Percentiles rank a stretch among this genome's conserved stretches.
These are phyloP conservation scores for Pristionchus exspectatus DNA, from an alignment of 2,888 invertebrate genomes.

Conservation along the genomic window DNA sequence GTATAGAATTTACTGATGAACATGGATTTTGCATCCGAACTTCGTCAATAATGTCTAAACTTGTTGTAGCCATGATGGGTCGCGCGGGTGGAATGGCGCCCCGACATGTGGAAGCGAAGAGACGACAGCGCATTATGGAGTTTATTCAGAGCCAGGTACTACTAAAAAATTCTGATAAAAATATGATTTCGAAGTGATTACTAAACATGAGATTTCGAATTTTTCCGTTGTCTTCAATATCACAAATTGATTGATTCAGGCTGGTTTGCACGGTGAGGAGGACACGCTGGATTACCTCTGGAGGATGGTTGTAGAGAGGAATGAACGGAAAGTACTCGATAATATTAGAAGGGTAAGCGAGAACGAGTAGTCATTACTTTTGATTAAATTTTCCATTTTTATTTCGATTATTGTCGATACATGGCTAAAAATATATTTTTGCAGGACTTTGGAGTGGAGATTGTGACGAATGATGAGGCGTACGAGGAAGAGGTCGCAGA, in stretches of 20 bases:
- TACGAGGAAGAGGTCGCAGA: conserved; percentile 48
- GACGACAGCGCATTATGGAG: conserved; percentile 42
- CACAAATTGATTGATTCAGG: not conserved
- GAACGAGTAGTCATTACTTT: not conserved
- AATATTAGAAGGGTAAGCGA: conserved; percentile 61
- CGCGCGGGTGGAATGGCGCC: conserved; percentile 17
- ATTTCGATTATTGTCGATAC: not conserved
- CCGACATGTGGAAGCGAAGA: not conserved
- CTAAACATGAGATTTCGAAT: not conserved
- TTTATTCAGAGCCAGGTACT: conserved; percentile 47
- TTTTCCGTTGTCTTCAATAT: not conserved
- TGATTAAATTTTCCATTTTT: not conserved
- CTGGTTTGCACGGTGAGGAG: conserved; percentile 53
- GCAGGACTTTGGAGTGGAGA: conserved; percentile 63
- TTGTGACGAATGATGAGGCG: conserved; percentile 58
- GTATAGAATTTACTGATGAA: no score
- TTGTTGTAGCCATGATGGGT: not conserved
- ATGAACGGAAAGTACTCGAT: conserved; percentile 64
- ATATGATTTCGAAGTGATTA: not conserved
- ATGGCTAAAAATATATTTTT: not conserved
- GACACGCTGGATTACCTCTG: conserved; percentile 66
- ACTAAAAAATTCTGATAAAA: not conserved
- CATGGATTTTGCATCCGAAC: not conserved
- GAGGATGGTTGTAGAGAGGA: conserved; percentile 64
- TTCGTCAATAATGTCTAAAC: not conserved